Evolutionary conservation across 2,888 invertebrate species (phyloP), one percentile per base, ranked within the genome.

Genomic region (Parthenolecanium corni): DNA sequence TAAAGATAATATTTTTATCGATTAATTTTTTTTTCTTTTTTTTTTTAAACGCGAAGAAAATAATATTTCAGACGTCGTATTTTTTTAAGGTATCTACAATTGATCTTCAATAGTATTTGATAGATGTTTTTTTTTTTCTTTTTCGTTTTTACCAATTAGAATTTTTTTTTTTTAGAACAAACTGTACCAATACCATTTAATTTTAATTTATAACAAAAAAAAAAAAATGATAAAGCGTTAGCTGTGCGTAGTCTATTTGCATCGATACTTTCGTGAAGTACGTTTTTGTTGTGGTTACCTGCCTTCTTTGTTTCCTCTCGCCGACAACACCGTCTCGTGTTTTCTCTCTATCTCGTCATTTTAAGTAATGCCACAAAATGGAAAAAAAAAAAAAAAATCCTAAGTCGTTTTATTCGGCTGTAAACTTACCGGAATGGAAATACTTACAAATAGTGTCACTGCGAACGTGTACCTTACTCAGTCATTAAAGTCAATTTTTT

Each of bases 151-250:
- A 58, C 58, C 58, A 58, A 58, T 58, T 47, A n/a, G 49, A 46
- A 46, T 57, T 47, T 54, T 54, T 58, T 58, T 58, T 31, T 58
- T 58, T 58, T 49, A 58, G 58, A 58, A 58, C 58, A 58, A 58
- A 58, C 58, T 47, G 47, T 58, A 58, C 58, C 58, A 58, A 38
- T 58, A 58, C 58, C 58, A 58, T 58, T 58, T 58, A 49, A 58
- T 58, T 58, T 58, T 36, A 57, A 57, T 46, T 46, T 46, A 25
- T n/a, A n/a, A n/a, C n/a, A n/a, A n/a, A n/a, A n/a, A n/a, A n/a
- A n/a, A 52, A 53, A 36, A 21, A 14, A 49, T 31, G 20, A 44
- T 49, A 58, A 58, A 58, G 49, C 47, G 58, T 58, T 58, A 58
- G 58, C 47, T 58, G 58, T 58, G 58, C 49, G 46, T 58, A 58